Conservation (phyloP, 2,113 vertebrate species). For the Gulo gulo region DNA sequence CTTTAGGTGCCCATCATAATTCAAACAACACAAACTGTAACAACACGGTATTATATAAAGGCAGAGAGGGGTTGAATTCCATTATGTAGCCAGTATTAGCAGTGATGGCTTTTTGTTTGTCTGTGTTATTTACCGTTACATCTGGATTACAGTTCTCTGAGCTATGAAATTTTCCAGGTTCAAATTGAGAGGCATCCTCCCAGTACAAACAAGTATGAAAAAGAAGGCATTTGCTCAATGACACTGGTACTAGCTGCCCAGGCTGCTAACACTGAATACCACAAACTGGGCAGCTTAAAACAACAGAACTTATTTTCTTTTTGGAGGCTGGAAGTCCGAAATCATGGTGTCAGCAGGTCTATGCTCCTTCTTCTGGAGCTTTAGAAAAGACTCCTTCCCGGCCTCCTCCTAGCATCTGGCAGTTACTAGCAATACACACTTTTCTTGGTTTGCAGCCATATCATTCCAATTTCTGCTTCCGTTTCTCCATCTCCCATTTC, state of each 20-base stretch:
- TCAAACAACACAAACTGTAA: neutral
- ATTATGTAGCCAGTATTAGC: neutral
- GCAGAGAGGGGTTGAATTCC: neutral
- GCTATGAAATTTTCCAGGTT: constrained; percentile 1
- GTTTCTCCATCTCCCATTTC: neutral
- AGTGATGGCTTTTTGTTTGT: neutral
- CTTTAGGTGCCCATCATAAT: neutral
- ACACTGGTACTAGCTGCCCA: neutral
- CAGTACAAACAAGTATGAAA: neutral
- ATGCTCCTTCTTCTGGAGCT: neutral
- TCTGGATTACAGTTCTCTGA: neutral
- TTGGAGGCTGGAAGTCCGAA: neutral
- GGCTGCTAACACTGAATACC: neutral
- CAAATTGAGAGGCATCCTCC: neutral
- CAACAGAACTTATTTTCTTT: neutral
- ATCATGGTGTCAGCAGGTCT: neutral
- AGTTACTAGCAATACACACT: neutral
- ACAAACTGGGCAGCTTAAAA: neutral
- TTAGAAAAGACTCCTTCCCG: neutral
- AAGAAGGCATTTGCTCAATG: neutral
- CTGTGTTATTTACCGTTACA: neutral
- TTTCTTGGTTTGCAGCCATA: neutral
- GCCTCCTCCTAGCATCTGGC: neutral
- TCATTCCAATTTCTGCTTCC: neutral
- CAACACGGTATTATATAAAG: neutral